phyloP scores from a whole-genome alignment of 2,888 invertebrate genomes.

The Drosophila gaucha region DNA sequence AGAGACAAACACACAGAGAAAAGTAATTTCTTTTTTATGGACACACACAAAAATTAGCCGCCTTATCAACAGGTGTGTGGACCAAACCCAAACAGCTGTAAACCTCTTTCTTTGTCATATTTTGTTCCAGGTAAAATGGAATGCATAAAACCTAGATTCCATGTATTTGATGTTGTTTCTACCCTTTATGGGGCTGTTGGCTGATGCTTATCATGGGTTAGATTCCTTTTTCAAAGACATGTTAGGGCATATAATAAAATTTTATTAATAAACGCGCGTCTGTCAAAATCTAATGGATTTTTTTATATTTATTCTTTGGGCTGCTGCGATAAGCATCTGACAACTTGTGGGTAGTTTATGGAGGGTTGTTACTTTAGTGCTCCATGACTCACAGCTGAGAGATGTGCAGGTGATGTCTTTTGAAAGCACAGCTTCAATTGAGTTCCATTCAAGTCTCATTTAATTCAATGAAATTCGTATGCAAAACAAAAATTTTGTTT shows the following conservation, averaged over 20 bases:
- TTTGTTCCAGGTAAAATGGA: conserved; percentile 63
- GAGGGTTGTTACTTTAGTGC: conserved; percentile 18
- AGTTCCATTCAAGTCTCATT: neutral
- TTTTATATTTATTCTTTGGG: conserved; percentile 11
- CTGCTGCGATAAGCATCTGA: conserved; percentile 67
- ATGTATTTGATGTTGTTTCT: conserved; percentile 58
- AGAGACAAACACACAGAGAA: conserved; percentile 13
- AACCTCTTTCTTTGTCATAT: conserved; percentile 52
- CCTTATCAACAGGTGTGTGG: conserved; percentile 72
- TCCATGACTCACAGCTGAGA: conserved; percentile 29
- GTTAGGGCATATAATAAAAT: conserved; percentile 59
- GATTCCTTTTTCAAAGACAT: conserved; percentile 33
- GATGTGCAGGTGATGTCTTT: conserved; percentile 11
- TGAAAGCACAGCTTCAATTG: conserved; percentile 1
- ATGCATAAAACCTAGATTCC: conserved; percentile 58
- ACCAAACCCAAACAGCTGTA: conserved; percentile 49
- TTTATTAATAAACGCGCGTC: conserved; percentile 71
- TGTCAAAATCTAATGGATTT: conserved; percentile 77
- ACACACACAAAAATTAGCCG: conserved; percentile 68
- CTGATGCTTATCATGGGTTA: conserved; percentile 48
- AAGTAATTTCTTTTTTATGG: conserved; percentile 39
- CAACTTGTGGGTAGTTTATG: conserved; percentile 64
- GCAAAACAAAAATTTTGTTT: conserved; percentile 6
- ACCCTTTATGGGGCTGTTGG: conserved; percentile 32
- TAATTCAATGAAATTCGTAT: neutral